These are phyloP conservation scores for Chionodraco myersi DNA, from an alignment of 2,113 vertebrate genomes.

Conservation along the genomic window DNA sequence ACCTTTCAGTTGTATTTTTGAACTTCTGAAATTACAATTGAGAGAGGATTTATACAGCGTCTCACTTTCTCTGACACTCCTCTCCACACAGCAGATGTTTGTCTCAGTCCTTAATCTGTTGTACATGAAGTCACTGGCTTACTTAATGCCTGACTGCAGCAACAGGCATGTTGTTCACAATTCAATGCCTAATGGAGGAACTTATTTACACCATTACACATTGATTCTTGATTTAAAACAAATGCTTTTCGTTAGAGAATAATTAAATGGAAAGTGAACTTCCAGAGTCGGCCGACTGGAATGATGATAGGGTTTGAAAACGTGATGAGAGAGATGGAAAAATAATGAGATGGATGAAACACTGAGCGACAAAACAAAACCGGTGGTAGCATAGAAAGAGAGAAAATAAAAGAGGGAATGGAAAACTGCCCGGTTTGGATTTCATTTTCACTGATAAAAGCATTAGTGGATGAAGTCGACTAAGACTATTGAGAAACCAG, in stretches of 20 bases:
- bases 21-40: constrained; percentile 20
- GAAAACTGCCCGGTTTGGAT: constrained; percentile 55
- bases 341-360: constrained; percentile 67
- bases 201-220: constrained; percentile 59
- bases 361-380: constrained; percentile 50
- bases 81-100: constrained; percentile 68
- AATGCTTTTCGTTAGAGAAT: constrained; percentile 30
- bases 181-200: constrained; percentile 58
- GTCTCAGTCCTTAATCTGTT: constrained; percentile 70
- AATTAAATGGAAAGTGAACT: constrained; percentile 47
- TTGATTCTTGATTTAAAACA: constrained; percentile 55
- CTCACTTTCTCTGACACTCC: constrained; percentile 29
- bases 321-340: constrained; percentile 62
- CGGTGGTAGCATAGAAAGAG: constrained; percentile 18
- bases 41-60: constrained; percentile 50
- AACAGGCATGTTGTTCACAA: constrained; percentile 64
- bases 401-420: constrained; percentile 18
- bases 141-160: constrained; percentile 54
- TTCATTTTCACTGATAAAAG: constrained; percentile 72
- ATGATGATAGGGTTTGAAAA: constrained; percentile 67
- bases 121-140: constrained; percentile 68
- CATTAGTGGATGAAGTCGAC: constrained; percentile 61
- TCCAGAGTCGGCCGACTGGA: constrained; percentile 44
- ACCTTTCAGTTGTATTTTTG: constrained; percentile 27
- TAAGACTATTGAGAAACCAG: constrained; percentile 57